Percentiles rank a stretch among this genome's conserved stretches.
phyloP scores from a whole-genome alignment of 2,113 vertebrate species.

The Phalacrocorax carbo region DNA sequence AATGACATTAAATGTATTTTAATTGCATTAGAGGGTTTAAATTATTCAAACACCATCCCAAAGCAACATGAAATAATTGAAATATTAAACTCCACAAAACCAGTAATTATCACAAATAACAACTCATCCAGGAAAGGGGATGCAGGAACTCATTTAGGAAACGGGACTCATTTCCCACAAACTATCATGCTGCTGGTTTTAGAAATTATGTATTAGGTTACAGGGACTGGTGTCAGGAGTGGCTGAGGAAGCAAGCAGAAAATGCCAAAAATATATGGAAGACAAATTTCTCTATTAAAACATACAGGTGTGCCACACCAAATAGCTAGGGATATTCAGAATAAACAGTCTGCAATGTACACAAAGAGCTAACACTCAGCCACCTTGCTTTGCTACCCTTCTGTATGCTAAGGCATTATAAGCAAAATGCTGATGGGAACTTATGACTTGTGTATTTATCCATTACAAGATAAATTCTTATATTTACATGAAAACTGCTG shows the following conservation, averaged over 20 bases:
- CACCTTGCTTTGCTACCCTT: not conserved
- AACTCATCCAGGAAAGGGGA: not conserved
- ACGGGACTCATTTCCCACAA: not conserved
- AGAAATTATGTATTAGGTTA: not conserved
- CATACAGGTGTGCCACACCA: not conserved
- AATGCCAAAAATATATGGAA: not conserved
- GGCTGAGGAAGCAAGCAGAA: not conserved
- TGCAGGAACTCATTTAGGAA: not conserved
- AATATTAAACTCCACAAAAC: not conserved
- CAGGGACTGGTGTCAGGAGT: not conserved
- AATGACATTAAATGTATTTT: not conserved
- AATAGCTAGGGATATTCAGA: not conserved
- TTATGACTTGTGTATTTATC: not conserved
- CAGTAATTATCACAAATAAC: not conserved
- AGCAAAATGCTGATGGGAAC: not conserved
- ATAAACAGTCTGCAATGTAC: not conserved
- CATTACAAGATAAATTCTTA: not conserved
- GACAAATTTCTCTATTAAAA: not conserved
- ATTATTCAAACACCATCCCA: not conserved
- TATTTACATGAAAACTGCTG: not conserved
- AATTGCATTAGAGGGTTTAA: not conserved
- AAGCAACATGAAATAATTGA: not conserved
- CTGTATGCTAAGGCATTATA: not conserved
- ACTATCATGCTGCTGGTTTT: not conserved
- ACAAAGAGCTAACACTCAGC: fast-evolving